A percentile compares a stretch with the other conserved stretches of the same genome.
Evolutionary conservation across 1,140 invertebrate genomes (phyloP).

Genomic region (Bemisia tabaci): DNA sequence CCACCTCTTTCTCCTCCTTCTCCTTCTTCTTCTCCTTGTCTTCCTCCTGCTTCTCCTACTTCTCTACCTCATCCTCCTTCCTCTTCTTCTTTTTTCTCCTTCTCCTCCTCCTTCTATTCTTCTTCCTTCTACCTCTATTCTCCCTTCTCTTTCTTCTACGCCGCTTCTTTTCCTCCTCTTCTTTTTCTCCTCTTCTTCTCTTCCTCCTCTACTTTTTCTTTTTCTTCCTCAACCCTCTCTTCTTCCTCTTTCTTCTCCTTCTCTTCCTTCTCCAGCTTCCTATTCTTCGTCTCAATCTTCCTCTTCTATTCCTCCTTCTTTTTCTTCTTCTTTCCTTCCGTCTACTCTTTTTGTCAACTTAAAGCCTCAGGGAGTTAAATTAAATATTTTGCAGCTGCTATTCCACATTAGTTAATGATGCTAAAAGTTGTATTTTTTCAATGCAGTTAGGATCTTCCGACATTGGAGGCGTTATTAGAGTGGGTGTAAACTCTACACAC

Average conservation of each 20-base stretch:
- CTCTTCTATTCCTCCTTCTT: background rate
- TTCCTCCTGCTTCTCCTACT: background rate
- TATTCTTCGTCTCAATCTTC: background rate
- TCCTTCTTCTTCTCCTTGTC: no score
- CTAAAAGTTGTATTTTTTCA: no score
- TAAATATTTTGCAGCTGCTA: no score
- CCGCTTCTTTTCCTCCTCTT: background rate
- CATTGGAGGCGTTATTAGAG: no score
- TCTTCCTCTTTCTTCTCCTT: background rate
- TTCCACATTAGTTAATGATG: no score
- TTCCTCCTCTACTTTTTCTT: background rate
- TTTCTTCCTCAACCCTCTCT: background rate
- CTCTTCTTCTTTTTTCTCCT: background rate
- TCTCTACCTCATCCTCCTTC: background rate
- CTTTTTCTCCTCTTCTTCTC: background rate
- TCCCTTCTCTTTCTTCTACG: conserved; percentile 3
- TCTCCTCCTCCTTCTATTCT: no score
- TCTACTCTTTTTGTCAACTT: no score
- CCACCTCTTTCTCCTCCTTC: no score
- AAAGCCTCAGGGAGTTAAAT: no score
- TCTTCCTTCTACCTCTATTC: background rate
- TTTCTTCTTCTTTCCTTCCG: no score
- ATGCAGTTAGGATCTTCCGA: no score
- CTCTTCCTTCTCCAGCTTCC: background rate
- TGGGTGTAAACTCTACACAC: no score